Evolutionary conservation across 2,113 vertebrate species (phyloP), one percentile per base, ranked within the genome.

Genomic region (Ctenomys sociabilis): DNA sequence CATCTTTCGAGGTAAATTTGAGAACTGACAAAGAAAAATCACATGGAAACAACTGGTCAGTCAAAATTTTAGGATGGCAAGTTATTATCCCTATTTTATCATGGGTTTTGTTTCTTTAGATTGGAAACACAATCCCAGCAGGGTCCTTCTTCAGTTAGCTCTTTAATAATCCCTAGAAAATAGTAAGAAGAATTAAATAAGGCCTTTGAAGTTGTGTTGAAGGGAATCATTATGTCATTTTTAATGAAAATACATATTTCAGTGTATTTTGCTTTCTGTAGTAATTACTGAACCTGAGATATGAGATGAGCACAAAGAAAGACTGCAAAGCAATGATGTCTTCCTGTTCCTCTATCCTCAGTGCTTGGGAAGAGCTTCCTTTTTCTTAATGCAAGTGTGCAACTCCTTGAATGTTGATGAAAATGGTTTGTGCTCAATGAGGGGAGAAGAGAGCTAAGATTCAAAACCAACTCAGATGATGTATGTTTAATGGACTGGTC

Each of bases 391-490:
- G n/a, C 64, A 40, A 43, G 21, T 22, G 13, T 35, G 11, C 30
- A 92, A 64, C 54, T 93, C 59, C 26, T 54, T 72, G 87, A 85
- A 57, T 93, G 95, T 88, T 95, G 96, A 95, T 95, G 95, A 63
- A 88, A 92, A 88, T 73, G 37, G 6, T 52, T 9, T 90, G 59
- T 96, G 88, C 77, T 77, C 96, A 96, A 52, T 93, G 97, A 97
- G 82, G 93, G 66, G 77, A 96, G 64, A 93, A 94, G 85, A 63
- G 35, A 94, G 59, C 52, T 57, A 32, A 92, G 90, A 97, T 95
- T 95, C 85, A 92, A 97, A 97, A 90, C 92, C 84, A 93, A 92
- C 40, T 81, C 30, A 59, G 81, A 16, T 45, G 75, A 95, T 90
- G 90, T 81, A 43, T 57, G 49, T 84, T 93, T 91, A 94, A 96